Evolutionary conservation across 2,888 invertebrate species (phyloP).

Genomic region (Physocephala rufipes): DNA sequence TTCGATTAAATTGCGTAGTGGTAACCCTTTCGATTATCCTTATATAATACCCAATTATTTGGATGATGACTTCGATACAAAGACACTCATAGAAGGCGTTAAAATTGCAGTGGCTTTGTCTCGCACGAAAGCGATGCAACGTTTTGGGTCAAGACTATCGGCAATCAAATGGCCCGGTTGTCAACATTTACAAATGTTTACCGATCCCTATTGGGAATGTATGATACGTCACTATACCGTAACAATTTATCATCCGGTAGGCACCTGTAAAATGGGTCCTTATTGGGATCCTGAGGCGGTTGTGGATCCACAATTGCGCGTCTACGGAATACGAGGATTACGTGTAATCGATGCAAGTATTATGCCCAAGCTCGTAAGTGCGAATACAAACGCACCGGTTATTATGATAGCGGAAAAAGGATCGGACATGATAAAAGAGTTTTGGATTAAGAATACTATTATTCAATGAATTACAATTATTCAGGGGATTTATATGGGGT

Average conservation of each 20-base stretch:
- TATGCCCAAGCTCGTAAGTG: constrained; percentile 86
- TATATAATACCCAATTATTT: constrained; percentile 93
- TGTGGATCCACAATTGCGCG: constrained; percentile 80
- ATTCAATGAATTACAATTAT: constrained; percentile 47
- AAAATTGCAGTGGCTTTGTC: constrained; percentile 86
- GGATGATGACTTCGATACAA: constrained; percentile 80
- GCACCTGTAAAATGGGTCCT: constrained; percentile 91
- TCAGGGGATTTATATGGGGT: background rate
- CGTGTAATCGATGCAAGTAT: constrained; percentile 86
- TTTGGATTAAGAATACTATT: constrained; percentile 74
- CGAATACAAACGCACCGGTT: constrained; percentile 85
- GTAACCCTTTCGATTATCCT: constrained; percentile 88
- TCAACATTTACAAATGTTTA: constrained; percentile 72
- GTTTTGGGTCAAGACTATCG: constrained; percentile 77
- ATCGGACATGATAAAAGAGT: constrained; percentile 86
- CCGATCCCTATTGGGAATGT: constrained; percentile 86
- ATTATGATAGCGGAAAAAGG: constrained; percentile 94
- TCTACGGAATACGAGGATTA: constrained; percentile 81
- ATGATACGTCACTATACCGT: constrained; percentile 84
- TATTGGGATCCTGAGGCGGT: constrained; percentile 86
- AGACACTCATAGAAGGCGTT: constrained; percentile 83
- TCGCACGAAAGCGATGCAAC: constrained; percentile 78
- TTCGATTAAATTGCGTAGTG: constrained; percentile 79
- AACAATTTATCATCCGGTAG: constrained; percentile 87
- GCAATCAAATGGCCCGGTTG: constrained; percentile 82